These are phyloP conservation scores for Galagoides demidoff DNA, from an alignment of 2,797 vertebrate genomes.

Conservation along the genomic window DNA sequence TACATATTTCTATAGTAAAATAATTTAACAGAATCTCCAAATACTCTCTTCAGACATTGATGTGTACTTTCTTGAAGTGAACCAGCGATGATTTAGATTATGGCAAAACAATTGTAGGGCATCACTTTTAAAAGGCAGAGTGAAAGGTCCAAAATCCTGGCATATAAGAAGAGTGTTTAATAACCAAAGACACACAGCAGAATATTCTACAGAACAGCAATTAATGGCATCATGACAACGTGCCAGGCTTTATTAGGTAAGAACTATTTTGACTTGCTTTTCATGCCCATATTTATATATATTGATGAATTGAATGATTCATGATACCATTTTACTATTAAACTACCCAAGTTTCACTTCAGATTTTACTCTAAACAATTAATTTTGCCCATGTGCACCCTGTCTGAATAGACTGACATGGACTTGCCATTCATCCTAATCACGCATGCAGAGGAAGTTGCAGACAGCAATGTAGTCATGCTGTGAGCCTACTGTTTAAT, in stretches of 20 bases:
- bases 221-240: slow-evolving; percentile 61
- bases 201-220: slow-evolving; percentile 50
- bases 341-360: slow-evolving; percentile 68
- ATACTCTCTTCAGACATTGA: neutral
- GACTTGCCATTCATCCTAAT: slow-evolving; percentile 76
- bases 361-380: slow-evolving; percentile 60
- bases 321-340: slow-evolving; percentile 67
- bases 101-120: slow-evolving; percentile 27
- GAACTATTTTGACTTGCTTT: slow-evolving; percentile 74
- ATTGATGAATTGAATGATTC: slow-evolving; percentile 56
- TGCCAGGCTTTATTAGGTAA: slow-evolving; percentile 77
- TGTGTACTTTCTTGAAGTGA: neutral
- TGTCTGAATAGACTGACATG: slow-evolving; percentile 19
- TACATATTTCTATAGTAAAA: neutral
- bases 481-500: slow-evolving; percentile 64
- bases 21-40: slow-evolving; percentile 5
- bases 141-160: slow-evolving; percentile 28
- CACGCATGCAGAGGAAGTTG: slow-evolving; percentile 67
- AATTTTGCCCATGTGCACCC: slow-evolving; percentile 40
- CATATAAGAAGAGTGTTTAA: slow-evolving; percentile 16
- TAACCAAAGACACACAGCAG: slow-evolving; percentile 37
- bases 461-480: slow-evolving; percentile 26
- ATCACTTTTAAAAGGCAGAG: neutral
- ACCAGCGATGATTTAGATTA: slow-evolving; percentile 61
- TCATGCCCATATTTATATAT: slow-evolving; percentile 66